A percentile compares a stretch with the other conserved stretches of the same genome.
Conservation (phyloP, 1,140 invertebrate species). For the Oedothorax gibbosus region DNA sequence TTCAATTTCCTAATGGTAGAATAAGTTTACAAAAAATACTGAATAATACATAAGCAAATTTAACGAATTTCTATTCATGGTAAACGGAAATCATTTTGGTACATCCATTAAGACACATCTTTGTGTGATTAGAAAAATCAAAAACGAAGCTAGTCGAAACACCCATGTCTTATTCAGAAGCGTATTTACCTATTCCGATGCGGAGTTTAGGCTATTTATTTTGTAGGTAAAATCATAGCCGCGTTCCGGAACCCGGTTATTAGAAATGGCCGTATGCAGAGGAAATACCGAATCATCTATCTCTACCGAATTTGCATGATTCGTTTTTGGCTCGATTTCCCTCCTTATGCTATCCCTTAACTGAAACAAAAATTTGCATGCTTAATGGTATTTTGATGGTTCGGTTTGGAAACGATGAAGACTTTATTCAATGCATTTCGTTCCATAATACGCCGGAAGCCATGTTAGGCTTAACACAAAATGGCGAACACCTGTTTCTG, state of each 20-base stretch:
- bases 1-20: too few species aligned
- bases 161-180: not conserved
- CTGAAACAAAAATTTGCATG: slow-evolving; percentile 56
- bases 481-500: slow-evolving; percentile 9
- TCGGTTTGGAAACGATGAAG: slow-evolving; percentile 45
- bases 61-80: too few species aligned
- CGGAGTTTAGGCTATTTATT: slow-evolving; percentile 40
- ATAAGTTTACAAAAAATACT: too few species aligned
- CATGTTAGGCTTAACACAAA: slow-evolving; percentile 45
- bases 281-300: slow-evolving; percentile 27
- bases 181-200: slow-evolving; percentile 25
- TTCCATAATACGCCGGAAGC: slow-evolving; percentile 11
- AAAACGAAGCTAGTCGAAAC: too few species aligned
- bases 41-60: too few species aligned
- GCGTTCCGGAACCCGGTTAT: slow-evolving; percentile 26
- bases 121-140: too few species aligned
- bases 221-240: slow-evolving; percentile 14
- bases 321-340: slow-evolving; percentile 52
- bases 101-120: too few species aligned
- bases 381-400: slow-evolving; percentile 57
- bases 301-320: slow-evolving; percentile 48
- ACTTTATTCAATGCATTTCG: slow-evolving; percentile 28
- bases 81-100: too few species aligned
- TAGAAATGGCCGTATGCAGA: slow-evolving; percentile 15
- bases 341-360: slow-evolving; percentile 47